Percentiles rank a stretch among this genome's conserved stretches.
phyloP scores from a whole-genome alignment of 2,888 invertebrate species.

The Pristionchus arcanus region DNA sequence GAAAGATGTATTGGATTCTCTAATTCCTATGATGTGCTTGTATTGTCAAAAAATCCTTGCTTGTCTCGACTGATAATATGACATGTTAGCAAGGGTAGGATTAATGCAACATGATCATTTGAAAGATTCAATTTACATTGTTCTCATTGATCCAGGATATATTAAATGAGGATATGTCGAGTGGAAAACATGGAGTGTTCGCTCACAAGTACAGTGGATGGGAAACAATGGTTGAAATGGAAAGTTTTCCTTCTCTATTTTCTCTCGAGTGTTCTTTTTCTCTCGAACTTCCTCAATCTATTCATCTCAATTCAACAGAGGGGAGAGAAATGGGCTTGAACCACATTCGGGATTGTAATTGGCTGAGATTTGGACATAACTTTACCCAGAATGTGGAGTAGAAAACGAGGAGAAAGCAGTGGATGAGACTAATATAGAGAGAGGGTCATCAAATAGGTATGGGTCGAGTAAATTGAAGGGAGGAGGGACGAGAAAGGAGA shows the following conservation, averaged over 20 bases:
- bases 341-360: constrained; percentile 12
- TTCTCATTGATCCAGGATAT: no score
- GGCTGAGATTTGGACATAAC: constrained; percentile 10
- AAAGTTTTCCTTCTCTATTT: background rate
- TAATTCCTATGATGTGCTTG: no score
- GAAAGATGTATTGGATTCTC: no score
- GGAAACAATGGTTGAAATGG: background rate
- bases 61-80: no score
- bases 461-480: background rate
- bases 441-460: constrained; percentile 30
- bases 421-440: constrained; percentile 18
- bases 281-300: background rate
- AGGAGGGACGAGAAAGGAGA: background rate
- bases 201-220: no score
- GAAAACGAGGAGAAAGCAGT: background rate
- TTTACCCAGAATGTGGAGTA: background rate
- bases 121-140: no score
- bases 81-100: no score
- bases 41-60: no score
- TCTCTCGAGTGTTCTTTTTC: background rate
- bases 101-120: no score
- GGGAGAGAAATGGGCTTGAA: background rate
- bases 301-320: background rate
- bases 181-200: no score
- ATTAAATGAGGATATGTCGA: no score